These are phyloP conservation scores for Lycophotia porphyrea DNA, from an alignment of 2,888 invertebrate species.

Conservation along the genomic window DNA sequence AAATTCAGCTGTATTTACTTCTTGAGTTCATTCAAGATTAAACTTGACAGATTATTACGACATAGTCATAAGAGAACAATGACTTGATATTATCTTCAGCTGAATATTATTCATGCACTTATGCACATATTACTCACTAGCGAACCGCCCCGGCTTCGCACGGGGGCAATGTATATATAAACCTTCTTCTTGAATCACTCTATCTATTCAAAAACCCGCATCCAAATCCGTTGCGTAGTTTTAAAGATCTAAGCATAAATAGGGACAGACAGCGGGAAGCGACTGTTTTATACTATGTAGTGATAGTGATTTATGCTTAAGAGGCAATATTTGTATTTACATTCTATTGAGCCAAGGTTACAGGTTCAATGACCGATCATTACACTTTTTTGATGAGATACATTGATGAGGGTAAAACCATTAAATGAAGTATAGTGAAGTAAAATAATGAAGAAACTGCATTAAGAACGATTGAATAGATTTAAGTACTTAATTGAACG, in stretches of 20 bases:
- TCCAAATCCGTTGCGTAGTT: too few species aligned
- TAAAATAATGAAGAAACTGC: constrained; percentile 4
- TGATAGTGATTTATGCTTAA: too few species aligned
- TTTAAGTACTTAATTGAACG: not conserved
- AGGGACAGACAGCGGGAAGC: too few species aligned
- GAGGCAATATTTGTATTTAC: not conserved
- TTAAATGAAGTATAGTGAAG: too few species aligned
- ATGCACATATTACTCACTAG: too few species aligned
- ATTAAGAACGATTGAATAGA: constrained; percentile 13
- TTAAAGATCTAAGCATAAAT: too few species aligned
- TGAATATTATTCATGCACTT: constrained; percentile 7
- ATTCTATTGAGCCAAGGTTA: not conserved
- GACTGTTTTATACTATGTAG: too few species aligned
- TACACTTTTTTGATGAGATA: constrained; percentile 1
- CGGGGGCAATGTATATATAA: too few species aligned
- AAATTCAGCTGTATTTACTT: not conserved
- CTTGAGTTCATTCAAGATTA: not conserved
- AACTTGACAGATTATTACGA: constrained; percentile 10
- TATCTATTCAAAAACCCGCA: too few species aligned
- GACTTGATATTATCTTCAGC: constrained; percentile 1
- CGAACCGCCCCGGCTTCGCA: too few species aligned
- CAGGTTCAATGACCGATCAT: not conserved
- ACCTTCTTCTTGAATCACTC: too few species aligned
- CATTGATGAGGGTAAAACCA: constrained; percentile 2
- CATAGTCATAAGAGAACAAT: not conserved